Evolutionary conservation across 2,888 invertebrate species (phyloP), one percentile per base, ranked within the genome.

Genomic region (Agriotes lineatus): DNA sequence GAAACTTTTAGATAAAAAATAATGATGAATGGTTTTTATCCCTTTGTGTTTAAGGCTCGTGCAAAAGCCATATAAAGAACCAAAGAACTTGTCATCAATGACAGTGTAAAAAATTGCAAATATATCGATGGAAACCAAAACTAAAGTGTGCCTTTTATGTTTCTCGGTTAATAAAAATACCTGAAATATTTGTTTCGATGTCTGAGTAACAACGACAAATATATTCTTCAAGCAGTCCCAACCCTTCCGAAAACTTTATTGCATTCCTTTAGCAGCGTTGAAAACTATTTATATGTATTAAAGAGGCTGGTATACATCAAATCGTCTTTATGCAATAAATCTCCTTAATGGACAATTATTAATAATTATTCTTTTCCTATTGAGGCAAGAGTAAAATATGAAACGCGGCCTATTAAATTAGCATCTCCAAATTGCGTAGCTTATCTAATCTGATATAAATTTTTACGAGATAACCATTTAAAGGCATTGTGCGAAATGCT

Each of bases 111-210:
- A 44, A 44, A 20, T 19, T 7, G 1, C n/a, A n/a, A 25, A 50
- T 30, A 50, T 30, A 30, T 50, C 50, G 18, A 30, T 14, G 10
- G 30, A 25, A 14, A 30, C 30, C 16, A 6, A 25, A 44, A 30
- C 25, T 30, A 50, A 30, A 30, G 50, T 30, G 50, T 30, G 50
- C 30, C 25, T 30, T 50, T 50, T 50, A 50, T 30, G 50, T 50
- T 50, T 30, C 50, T 25, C 50, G 7, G 50, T 50, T 30, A 50
- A 50, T 50, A 50, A 50, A 50, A 50, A 30, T 50, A 16, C 16
- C 30, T 50, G 50, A 50, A 50, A 50, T 50, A 50, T 50, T 50
- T 50, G 50, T 50, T 50, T 50, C 50, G 25, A 50, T 30, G 25
- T 50, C 25, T 20, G 25, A n/a, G 22, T 30, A 30, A 30, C 30